Base-by-base conservation (phyloP, 2,113 vertebrate genomes). In the Ardeotis arabs region DNA sequence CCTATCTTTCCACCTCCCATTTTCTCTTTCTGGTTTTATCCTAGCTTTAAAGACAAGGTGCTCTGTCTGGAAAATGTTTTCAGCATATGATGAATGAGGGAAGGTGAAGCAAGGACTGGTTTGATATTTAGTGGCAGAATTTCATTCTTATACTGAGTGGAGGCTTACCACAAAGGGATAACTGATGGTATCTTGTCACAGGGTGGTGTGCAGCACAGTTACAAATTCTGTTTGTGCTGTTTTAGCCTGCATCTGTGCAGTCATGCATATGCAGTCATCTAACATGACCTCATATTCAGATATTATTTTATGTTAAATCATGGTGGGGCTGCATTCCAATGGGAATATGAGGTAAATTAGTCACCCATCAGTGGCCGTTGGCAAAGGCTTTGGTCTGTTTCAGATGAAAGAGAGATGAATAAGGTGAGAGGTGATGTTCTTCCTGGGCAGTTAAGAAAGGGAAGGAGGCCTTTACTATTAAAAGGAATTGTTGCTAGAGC, bases 31-130 rank as follows among this genome's bases (percentile, higher is more conserved):
- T 92, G 24, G 37, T 89, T 96, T 94, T 89, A 72, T 59, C 3
- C 3, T 84, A 63, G 39, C 49, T 91, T 96, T 90, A 86, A 72
- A 76, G 72, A 75, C 14, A 76, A 62, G 24, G 4, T 52, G 12
- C n/a, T 63, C 27, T 84, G 75, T 77, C 56, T 86, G 77, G 41
- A 77, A 84, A 92, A 58, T 85, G 31, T 69, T 96, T 95, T 90
- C 82, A 81, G 73, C 63, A 28, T 80, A 6, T 91, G 64, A 22
- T 62, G 56, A 50, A 16, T 37, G 37, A 25, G 55, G 66, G 55
- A 45, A 60, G 19, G 15, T 37, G 29, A 35, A 23, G 6, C 28
- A 35, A 87, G 27, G 62, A 16, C 62, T 89, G 19, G 24, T 87
- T 75, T 79, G 37, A 25, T 49, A 47, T 28, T 63, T 67, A 60